Evolutionary conservation across 2,113 vertebrate species (phyloP).

Genomic region (Myotis lucifugus): DNA sequence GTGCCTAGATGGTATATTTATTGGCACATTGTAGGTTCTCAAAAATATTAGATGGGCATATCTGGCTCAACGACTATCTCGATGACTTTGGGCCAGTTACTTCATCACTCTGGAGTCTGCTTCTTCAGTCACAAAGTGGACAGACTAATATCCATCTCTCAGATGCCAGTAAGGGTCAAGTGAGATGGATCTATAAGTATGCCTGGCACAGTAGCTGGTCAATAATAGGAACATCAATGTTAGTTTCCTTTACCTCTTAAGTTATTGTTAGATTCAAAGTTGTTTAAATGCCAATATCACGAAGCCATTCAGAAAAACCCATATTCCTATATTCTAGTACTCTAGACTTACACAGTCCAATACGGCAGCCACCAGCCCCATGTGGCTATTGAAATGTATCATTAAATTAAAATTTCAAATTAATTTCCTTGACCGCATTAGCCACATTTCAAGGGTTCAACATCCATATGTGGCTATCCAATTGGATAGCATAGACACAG

Average conservation of each 20-base stretch:
- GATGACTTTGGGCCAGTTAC: neutral
- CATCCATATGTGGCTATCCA: neutral
- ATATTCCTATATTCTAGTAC: neutral
- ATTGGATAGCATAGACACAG: neutral
- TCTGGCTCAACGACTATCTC: neutral
- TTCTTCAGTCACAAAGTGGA: neutral
- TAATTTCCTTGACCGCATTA: neutral
- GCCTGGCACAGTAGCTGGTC: neutral
- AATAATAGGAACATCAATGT: neutral
- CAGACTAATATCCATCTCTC: neutral
- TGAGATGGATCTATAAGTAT: neutral
- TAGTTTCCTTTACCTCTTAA: neutral
- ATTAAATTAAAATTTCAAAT: slow-evolving; percentile 11
- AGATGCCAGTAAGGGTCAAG: neutral
- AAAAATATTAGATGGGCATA: neutral
- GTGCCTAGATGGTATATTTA: neutral
- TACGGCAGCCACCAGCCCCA: neutral
- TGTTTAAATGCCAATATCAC: neutral
- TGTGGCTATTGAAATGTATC: slow-evolving; percentile 15
- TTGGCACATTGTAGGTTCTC: neutral
- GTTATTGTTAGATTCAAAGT: neutral
- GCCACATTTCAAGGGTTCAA: neutral
- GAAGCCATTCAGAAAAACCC: slow-evolving; percentile 49
- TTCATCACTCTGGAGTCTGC: neutral
- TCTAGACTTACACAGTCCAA: neutral